Conservation (phyloP, 2,113 vertebrate genomes). For the Panthera tigris region DNA sequence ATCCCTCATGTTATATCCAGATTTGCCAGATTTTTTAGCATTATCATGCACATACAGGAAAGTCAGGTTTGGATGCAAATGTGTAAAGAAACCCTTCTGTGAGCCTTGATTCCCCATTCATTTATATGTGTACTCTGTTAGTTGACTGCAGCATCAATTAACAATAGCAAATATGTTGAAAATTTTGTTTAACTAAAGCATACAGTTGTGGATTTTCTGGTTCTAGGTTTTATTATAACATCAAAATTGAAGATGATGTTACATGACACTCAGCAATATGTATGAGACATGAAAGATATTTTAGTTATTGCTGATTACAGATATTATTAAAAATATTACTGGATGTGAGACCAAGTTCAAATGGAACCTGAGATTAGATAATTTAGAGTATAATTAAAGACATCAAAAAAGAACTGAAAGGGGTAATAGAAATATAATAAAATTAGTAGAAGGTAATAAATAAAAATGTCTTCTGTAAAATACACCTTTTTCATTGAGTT, state of each 20-base stretch:
- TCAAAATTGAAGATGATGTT: background rate
- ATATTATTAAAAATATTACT: conserved; percentile 13
- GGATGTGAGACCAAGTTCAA: background rate
- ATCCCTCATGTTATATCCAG: background rate
- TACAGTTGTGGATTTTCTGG: background rate
- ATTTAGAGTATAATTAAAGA: background rate
- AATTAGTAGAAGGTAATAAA: background rate
- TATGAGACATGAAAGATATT: background rate
- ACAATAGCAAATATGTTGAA: background rate
- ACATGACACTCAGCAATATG: background rate
- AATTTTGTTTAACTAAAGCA: background rate
- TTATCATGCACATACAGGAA: background rate
- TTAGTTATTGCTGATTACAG: background rate
- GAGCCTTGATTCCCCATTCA: background rate
- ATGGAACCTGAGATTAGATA: background rate
- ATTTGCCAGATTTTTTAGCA: background rate
- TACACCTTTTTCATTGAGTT: background rate
- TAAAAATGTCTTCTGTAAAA: background rate
- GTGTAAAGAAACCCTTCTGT: background rate
- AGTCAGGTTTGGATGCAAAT: background rate
- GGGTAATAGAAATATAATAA: background rate
- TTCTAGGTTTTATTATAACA: background rate
- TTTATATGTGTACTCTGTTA: background rate
- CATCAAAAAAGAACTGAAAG: background rate
- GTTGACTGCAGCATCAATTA: background rate